These are phyloP conservation scores for Heteromormyrus szaboi DNA, from an alignment of 2,797 vertebrate genomes.

Conservation along the genomic window DNA sequence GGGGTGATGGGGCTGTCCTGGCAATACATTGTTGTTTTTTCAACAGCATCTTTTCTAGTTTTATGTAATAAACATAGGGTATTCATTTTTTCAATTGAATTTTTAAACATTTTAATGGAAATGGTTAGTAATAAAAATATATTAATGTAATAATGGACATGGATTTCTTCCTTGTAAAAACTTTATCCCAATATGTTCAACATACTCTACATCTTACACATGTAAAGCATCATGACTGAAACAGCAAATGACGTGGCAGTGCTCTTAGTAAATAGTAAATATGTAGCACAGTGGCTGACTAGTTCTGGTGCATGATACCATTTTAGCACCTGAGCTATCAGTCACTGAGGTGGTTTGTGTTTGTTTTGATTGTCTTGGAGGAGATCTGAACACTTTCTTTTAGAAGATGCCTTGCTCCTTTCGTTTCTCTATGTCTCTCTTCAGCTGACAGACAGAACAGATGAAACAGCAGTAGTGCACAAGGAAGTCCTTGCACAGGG, in stretches of 20 bases:
- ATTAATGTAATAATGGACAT: not conserved
- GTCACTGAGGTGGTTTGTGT: not conserved
- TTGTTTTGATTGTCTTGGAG: not conserved
- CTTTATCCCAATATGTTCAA: not conserved
- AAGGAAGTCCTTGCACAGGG: slow-evolving; percentile 53
- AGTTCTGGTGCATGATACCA: not conserved
- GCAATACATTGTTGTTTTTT: not conserved
- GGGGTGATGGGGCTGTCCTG: not conserved
- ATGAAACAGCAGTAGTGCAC: rapidly evolving
- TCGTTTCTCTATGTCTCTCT: slow-evolving; percentile 73
- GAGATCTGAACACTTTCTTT: not conserved
- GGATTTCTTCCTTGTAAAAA: not conserved
- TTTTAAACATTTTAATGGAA: not conserved
- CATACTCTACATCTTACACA: not conserved
- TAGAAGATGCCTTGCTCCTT: slow-evolving; percentile 61
- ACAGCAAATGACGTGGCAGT: not conserved
- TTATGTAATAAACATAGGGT: not conserved
- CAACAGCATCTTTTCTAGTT: not conserved
- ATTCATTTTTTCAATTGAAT: not conserved
- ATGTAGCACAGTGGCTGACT: not conserved
- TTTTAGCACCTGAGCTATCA: not conserved
- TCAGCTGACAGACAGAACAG: slow-evolving; percentile 72
- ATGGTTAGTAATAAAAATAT: not conserved
- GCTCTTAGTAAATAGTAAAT: not conserved
- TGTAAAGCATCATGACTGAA: not conserved